These are phyloP conservation scores for Pycnomerus fuliginosus DNA, from an alignment of 2,888 invertebrate species.

Conservation along the genomic window DNA sequence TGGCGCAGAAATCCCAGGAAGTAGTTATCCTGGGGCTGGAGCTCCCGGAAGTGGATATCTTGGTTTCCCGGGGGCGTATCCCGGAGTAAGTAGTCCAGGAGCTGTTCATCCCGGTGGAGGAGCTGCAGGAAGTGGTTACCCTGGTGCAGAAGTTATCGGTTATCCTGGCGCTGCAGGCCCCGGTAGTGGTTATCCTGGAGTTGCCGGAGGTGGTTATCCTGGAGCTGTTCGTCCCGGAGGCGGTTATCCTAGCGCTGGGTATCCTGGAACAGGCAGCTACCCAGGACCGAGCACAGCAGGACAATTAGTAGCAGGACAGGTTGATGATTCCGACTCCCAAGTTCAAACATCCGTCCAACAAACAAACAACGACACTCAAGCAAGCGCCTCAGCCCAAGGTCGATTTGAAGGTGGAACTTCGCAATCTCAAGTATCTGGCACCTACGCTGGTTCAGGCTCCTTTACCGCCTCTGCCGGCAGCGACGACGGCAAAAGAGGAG, in stretches of 20 bases:
- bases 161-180: slow-evolving; percentile 17
- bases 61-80: not conserved
- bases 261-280: slow-evolving; percentile 10
- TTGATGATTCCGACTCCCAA: slow-evolving; percentile 71
- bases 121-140: not conserved
- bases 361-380: slow-evolving; percentile 65
- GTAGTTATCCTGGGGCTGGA: not conserved
- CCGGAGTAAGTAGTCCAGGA: slow-evolving; percentile 1
- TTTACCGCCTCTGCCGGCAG: slow-evolving; percentile 84
- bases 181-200: not conserved
- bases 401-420: slow-evolving; percentile 72
- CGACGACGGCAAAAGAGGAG: slow-evolving; percentile 71
- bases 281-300: not conserved
- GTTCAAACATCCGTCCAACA: slow-evolving; percentile 66
- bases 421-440: slow-evolving; percentile 80
- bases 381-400: slow-evolving; percentile 76
- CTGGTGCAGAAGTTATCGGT: not conserved
- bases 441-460: slow-evolving; percentile 73
- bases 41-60: slow-evolving; percentile 3
- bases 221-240: not conserved
- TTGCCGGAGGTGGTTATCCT: slow-evolving; percentile 7
- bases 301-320: not conserved
- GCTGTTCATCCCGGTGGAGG: not conserved
- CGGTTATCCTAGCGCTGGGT: not conserved
- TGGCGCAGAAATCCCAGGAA: not conserved